Evolutionary conservation across 2,113 vertebrate species (phyloP), one percentile per base, ranked within the genome.

Genomic region (Melanocharis versteri): DNA sequence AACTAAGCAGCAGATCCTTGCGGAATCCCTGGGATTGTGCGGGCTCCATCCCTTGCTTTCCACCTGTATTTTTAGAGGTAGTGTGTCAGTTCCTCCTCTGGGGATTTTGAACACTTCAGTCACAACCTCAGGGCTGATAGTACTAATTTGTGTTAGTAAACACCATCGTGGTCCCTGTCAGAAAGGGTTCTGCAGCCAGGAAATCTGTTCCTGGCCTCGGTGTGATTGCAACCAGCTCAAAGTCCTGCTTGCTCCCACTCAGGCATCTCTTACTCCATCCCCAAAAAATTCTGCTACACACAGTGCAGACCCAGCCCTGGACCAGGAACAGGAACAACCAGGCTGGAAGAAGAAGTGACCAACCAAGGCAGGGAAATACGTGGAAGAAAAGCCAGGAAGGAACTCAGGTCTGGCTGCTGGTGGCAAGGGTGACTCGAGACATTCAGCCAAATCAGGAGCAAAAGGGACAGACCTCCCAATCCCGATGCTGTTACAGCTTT

Each of bases 391-490:
- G 13, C 39, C 71, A 37, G 30, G 56, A 83, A 30, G 20, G 35
- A 48, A 0, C 42, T 48, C 0, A 0, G n/a, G 6, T 66, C 23
- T 68, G 62, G 23, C 57, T 70, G 42, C 40, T 44, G 47, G n/a
- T 72, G 71, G 35, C 73, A 11, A 7, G n/a, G 62, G 51, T 50
- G 61, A 16, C 35, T 35, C 0, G 0, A 45, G 40, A 40, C 45
- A 22, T 56, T 44, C 21, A 3, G 28, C 75, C 53, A 44, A 30
- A 39, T 0, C 2, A 13, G 26, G 11, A 45, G 33, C 27, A n/a
- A 56, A 37, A 58, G 33, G 39, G 11, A 14, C 69, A 57, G 15
- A 13, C 18, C 10, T 9, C 40, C 24, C 42, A 22, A 6, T 70
- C 19, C 3, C 0, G 1, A 0, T 33, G 37, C 68, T 45, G 7